Evolutionary conservation across 1,140 invertebrate species (phyloP).

Genomic region (Mactra quadrangularis): DNA sequence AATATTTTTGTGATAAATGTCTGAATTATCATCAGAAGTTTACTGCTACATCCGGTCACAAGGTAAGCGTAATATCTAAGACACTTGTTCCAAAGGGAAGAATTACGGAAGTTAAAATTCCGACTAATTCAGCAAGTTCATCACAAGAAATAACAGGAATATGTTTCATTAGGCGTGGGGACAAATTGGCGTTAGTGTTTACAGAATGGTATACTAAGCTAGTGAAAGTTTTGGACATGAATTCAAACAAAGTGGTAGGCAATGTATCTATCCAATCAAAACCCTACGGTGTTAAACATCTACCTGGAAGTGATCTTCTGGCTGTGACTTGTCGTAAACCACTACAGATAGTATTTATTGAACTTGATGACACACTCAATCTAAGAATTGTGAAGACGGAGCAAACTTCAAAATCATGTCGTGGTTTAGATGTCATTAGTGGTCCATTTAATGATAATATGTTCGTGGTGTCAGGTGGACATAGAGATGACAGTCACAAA

Average conservation of each 20-base stretch:
- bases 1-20: constrained; percentile 1
- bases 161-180: neutral
- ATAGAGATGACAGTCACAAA: neutral
- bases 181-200: neutral
- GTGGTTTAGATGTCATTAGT: neutral
- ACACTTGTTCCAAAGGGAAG: neutral
- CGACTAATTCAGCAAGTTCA: neutral
- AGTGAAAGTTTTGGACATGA: neutral
- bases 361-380: neutral
- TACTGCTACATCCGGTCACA: neutral
- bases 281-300: neutral
- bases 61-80: neutral
- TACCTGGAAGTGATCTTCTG: neutral
- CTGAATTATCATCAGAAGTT: constrained; percentile 1
- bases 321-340: neutral
- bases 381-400: neutral
- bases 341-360: neutral
- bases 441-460: neutral
- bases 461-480: neutral
- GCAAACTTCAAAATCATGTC: neutral
- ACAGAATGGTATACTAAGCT: constrained; percentile 2
- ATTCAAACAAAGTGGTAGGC: neutral
- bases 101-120: neutral
- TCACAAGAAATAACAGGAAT: constrained; percentile 2
- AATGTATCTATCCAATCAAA: neutral